Base-by-base conservation (phyloP, 1,140 invertebrate species). In the Lepeophtheirus salmonis region DNA sequence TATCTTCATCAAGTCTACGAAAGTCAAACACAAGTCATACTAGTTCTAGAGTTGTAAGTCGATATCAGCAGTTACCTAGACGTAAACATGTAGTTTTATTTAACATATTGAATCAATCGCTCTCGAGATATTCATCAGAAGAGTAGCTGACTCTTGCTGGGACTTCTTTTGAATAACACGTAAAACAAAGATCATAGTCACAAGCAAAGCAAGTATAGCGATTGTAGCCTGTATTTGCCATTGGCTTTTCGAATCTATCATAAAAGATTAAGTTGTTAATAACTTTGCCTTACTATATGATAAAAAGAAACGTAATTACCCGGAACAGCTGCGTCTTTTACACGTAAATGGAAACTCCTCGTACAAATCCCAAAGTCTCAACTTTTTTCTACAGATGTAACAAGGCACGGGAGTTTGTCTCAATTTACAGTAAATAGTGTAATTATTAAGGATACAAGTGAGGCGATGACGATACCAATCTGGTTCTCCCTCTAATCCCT, bases 11-110 rank as follows among this genome's bases (percentile, higher is more conserved):
- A 78, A 53, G 75, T 76, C 17, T 78, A 72, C 64, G 74, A 78
- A 50, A 74, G 69, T 18, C 68, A 67, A 16, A 66, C 68, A 21
- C 71, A 77, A 56, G 73, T 78, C 50, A 73, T 78, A 53, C 67
- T 78, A 1, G 72, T 79, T 22, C 69, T 78, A 55, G 77, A 79
- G 68, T 68, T 78, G 77, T 78, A 69, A 73, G 72, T 70, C 41
- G 13, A 41, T 13, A 60, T 60, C 14, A 60, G 30, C 30, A n/a
- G n/a, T n/a, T n/a, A n/a, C n/a, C n/a, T n/a, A n/a, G n/a, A n/a
- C n/a, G n/a, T n/a, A n/a, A n/a, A n/a, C n/a, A n/a, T n/a, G n/a
- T n/a, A n/a, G n/a, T n/a, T n/a, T n/a, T n/a, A n/a, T n/a, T n/a
- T n/a, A n/a, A n/a, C n/a, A n/a, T n/a, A n/a, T n/a, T n/a, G n/a